phyloP scores from a whole-genome alignment of 2,113 vertebrate genomes.

The Ellobius talpinus region DNA sequence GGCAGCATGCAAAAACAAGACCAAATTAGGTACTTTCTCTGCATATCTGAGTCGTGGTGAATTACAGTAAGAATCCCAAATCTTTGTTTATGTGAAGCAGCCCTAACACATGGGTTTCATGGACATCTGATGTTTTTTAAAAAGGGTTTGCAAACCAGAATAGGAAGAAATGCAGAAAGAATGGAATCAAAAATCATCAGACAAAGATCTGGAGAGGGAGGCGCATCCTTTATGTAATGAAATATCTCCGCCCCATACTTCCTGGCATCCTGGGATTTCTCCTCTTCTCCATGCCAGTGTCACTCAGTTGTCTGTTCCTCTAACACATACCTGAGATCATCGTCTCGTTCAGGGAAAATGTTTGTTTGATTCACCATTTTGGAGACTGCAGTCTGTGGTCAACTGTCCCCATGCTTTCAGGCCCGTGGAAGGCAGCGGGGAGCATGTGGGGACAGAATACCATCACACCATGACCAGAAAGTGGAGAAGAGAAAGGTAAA shows the following conservation, averaged over 20 bases:
- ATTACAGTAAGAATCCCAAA: not conserved
- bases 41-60: not conserved
- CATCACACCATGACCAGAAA: not conserved
- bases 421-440: not conserved
- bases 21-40: not conserved
- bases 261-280: not conserved
- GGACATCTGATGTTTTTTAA: not conserved
- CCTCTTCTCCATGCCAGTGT: not conserved
- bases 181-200: not conserved
- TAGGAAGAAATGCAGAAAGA: not conserved
- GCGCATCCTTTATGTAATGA: not conserved
- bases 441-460: not conserved
- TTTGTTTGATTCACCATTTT: not conserved
- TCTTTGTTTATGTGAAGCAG: not conserved
- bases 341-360: not conserved
- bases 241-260: not conserved
- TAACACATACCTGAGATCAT: not conserved
- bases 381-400: not conserved
- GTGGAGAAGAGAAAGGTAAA: not conserved
- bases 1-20: not conserved
- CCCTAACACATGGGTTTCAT: too few relatives aligned
- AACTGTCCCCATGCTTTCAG: too few relatives aligned
- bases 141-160: not conserved
- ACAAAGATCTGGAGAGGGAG: not conserved
- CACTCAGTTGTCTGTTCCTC: not conserved